Conservation (phyloP, 2,888 invertebrate species). For the Drosophila dives region DNA sequence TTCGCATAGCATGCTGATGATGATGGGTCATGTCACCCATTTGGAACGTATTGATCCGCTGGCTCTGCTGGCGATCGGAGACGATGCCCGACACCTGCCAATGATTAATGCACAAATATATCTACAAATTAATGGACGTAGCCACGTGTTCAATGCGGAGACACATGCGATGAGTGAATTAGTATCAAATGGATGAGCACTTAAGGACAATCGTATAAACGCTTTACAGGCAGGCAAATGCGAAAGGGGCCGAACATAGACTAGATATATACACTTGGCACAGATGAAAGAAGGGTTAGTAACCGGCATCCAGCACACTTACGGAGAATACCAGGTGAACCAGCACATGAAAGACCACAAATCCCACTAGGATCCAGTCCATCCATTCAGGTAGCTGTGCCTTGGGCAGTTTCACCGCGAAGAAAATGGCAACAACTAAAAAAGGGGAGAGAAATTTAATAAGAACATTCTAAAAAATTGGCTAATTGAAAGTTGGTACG, state of each 20-base stretch:
- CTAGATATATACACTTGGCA: slow-evolving; percentile 49
- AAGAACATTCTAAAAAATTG: background rate
- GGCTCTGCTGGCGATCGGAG: slow-evolving; percentile 90
- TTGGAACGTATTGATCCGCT: slow-evolving; percentile 92
- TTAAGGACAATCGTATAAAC: slow-evolving; percentile 56
- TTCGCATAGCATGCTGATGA: slow-evolving; percentile 85
- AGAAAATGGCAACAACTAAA: slow-evolving; percentile 96
- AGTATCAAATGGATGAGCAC: slow-evolving; percentile 78
- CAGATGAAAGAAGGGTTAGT: slow-evolving; percentile 36
- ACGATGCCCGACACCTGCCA: slow-evolving; percentile 90
- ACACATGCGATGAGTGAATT: slow-evolving; percentile 66
- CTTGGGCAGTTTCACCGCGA: slow-evolving; percentile 93
- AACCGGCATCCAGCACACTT: slow-evolving; percentile 68
- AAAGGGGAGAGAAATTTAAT: background rate
- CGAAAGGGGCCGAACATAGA: slow-evolving; percentile 27
- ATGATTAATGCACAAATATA: slow-evolving; percentile 84
- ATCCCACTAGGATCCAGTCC: slow-evolving; percentile 94
- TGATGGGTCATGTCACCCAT: slow-evolving; percentile 90
- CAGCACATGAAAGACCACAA: slow-evolving; percentile 94
- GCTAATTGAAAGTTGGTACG: background rate
- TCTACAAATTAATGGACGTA: slow-evolving; percentile 78
- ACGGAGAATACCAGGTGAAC: slow-evolving; percentile 95
- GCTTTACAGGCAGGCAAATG: slow-evolving; percentile 64
- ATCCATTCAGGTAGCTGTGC: slow-evolving; percentile 94
- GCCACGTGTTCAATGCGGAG: slow-evolving; percentile 45